Evolutionary conservation across 2,888 invertebrate species (phyloP).

Genomic region (Diachrysia chrysitis): DNA sequence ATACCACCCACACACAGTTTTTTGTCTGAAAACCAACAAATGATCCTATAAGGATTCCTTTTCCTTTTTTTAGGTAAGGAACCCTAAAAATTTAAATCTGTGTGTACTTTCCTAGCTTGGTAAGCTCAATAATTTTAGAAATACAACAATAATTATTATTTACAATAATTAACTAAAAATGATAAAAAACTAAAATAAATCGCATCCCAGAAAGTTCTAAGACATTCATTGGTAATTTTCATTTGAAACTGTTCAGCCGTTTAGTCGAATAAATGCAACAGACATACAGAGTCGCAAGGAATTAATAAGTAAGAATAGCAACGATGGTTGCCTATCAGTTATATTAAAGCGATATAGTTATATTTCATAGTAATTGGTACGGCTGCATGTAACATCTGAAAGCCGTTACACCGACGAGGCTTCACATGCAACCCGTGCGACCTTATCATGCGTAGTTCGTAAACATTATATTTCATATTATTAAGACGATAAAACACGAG

Average conservation of each 20-base stretch:
- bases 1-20: too few species aligned
- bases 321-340: not conserved
- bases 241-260: not conserved
- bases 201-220: not conserved
- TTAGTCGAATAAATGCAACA: not conserved
- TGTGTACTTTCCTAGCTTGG: too few species aligned
- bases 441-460: slow-evolving; percentile 6
- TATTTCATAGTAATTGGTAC: slow-evolving; percentile 6
- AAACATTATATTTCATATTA: not conserved
- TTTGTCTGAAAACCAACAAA: too few species aligned
- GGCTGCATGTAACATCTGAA: not conserved
- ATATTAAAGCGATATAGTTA: not conserved
- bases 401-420: not conserved
- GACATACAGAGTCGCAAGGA: not conserved
- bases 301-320: not conserved
- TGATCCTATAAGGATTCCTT: too few species aligned
- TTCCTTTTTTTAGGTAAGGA: too few species aligned
- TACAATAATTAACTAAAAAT: too few species aligned
- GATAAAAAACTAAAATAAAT: too few species aligned
- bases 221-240: not conserved
- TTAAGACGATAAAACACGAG: not conserved
- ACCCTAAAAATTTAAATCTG: too few species aligned
- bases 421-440: not conserved
- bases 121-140: too few species aligned
- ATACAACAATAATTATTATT: too few species aligned